phyloP scores from a whole-genome alignment of 2,888 invertebrate species.

The Leucoptera coffeella region DNA sequence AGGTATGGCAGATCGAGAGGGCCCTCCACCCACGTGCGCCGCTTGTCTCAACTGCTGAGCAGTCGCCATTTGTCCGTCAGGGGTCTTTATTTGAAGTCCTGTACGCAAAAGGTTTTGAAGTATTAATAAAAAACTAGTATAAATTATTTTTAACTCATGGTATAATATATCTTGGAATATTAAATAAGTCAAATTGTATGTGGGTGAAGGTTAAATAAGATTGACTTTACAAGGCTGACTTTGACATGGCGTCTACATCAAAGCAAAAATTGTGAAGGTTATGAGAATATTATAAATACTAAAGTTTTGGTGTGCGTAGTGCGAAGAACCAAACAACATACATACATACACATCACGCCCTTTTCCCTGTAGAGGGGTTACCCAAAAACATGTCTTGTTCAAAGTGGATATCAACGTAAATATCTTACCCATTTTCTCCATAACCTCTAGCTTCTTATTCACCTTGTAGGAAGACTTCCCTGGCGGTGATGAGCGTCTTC shows the following conservation, averaged over 20 bases:
- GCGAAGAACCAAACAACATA: not conserved
- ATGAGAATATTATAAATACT: not conserved
- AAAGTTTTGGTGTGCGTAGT: too few relatives aligned
- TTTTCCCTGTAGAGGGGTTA: not conserved
- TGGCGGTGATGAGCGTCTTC: conserved; percentile 22
- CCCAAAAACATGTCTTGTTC: too few relatives aligned
- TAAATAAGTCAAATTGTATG: too few relatives aligned
- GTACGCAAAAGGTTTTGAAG: too few relatives aligned
- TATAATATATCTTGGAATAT: too few relatives aligned
- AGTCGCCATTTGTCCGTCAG: conserved; percentile 47
- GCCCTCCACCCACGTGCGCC: conserved; percentile 24
- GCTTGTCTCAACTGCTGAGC: conserved; percentile 50
- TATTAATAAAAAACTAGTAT: too few relatives aligned
- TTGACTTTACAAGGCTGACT: too few relatives aligned
- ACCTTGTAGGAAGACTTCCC: conserved; percentile 41
- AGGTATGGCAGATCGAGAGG: conserved; percentile 29
- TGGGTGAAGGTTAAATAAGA: too few relatives aligned
- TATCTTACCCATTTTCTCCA: conserved; percentile 44
- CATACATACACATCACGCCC: too few relatives aligned
- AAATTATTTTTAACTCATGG: too few relatives aligned
- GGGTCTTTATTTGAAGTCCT: conserved; percentile 48
- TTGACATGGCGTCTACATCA: too few relatives aligned
- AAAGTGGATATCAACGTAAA: not conserved
- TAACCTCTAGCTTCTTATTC: conserved; percentile 40
- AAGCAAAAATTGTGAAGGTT: too few relatives aligned